Base-by-base conservation (phyloP, 1,140 invertebrate species). In the Drosophila leontia region DNA sequence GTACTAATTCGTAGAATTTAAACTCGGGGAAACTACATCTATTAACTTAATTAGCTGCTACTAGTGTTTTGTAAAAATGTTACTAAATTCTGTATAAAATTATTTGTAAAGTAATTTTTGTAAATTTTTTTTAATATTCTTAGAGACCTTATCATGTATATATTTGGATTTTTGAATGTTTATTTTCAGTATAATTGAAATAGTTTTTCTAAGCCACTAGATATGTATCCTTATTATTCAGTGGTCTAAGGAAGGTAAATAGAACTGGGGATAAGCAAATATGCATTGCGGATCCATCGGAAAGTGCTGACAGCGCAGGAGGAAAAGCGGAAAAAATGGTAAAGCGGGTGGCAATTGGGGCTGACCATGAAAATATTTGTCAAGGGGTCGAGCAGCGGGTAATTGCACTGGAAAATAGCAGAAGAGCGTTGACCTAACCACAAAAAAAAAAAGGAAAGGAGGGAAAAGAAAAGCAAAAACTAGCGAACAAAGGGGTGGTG, bases 351-450 rank as follows among this genome's bases (percentile, higher is more conserved):
- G 39, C 37, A 72, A 50, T 48, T n/a, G 53, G 34, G 55, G 45
- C 68, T 74, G 70, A 74, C 70, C 70, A 74, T 74, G 70, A 74
- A 74, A 72, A 72, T 74, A 72, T 74, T 74, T 60, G 68, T 17
- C 56, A 39, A 64, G 39, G 55, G 69, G 32, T 39, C 19, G 37
- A 13, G 45, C 56, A 17, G 48, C 3, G 48, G 23, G 44, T 42
- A 71, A 60, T 51, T 60, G 70, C 70, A 74, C 53, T 74, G 70
- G 69, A 50, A 72, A 58, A 69, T 45, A n/a, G 35, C 19, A 39
- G 48, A 51, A 26, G 69, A 74, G 55, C 70, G 45, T 60, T 74
- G 70, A 74, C 70, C 70, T 70, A 72, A 47, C 68, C 70, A 45
- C 23, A 72, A 37, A 37, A 57, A 47, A 48, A 17, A n/a, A 11